Percentiles rank a stretch among this genome's conserved stretches.
phyloP scores from a whole-genome alignment of 2,113 vertebrate genomes.

The Lynx canadensis region DNA sequence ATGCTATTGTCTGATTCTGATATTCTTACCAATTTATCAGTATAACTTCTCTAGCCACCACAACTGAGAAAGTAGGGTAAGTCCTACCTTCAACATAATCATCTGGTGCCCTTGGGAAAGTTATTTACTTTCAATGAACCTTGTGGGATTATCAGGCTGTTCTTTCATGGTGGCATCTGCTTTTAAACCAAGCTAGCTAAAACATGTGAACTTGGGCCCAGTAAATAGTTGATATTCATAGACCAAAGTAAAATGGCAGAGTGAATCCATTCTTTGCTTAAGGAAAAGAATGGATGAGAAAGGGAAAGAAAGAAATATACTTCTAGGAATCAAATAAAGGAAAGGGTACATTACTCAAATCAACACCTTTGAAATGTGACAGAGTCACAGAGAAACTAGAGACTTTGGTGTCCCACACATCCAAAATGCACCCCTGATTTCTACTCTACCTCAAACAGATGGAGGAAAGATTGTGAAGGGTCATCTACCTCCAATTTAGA shows the following conservation, averaged over 20 bases:
- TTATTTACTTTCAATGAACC: not conserved
- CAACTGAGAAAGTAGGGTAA: not conserved
- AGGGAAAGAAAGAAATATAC: not conserved
- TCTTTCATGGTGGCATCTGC: not conserved
- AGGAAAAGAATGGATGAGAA: not conserved
- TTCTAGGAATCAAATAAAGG: not conserved
- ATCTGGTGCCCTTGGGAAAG: not conserved
- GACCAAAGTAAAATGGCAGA: not conserved
- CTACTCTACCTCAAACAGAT: not conserved
- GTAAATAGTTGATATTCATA: not conserved
- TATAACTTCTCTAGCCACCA: not conserved
- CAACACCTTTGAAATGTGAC: not conserved
- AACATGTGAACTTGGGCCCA: not conserved
- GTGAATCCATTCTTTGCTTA: not conserved
- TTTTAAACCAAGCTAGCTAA: not conserved
- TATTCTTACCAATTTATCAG: not conserved
- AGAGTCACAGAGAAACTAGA: not conserved
- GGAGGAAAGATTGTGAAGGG: not conserved
- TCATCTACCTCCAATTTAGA: not conserved
- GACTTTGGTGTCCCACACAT: not conserved
- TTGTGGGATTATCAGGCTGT: not conserved
- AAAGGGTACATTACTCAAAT: not conserved
- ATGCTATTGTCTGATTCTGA: not conserved
- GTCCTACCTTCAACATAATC: not conserved
- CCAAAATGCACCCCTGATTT: not conserved